Base-by-base conservation (phyloP, 2,797 vertebrate species). In the Nyctibius grandis region DNA sequence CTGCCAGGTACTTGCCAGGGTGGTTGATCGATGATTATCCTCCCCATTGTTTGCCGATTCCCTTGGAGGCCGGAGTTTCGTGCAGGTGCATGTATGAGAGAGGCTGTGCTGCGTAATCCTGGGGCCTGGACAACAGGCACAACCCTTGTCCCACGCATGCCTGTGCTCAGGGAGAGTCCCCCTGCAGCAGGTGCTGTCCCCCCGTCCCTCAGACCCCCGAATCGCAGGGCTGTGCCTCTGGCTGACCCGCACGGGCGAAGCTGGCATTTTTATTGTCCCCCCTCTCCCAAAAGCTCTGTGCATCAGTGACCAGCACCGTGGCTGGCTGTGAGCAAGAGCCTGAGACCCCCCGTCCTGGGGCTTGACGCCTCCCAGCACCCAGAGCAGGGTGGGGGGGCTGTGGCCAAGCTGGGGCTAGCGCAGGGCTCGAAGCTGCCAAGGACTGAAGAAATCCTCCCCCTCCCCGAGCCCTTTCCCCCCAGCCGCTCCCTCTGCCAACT, bases 21-120 rank as follows among this genome's bases (percentile, higher is more conserved):
- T 12, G 68, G 78, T 74, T 95, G 88, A 94, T 84, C 81, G 80
- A 95, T 93, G 91, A 85, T 91, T 97, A 77, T 95, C 94, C 94
- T 96, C 69, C 65, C 78, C 89, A 91, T 95, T 92, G 94, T 95
- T 94, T 91, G 88, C 91, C 12, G 93, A 91, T 95, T 94, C 91
- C 73, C 93, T 76, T 12, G 70, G 75, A 91, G 65, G 72, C 31
- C 68, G 88, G 5, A 91, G 91, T 85, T 94, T 73, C 38, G 5
- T 88, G 85, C 92, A 95, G 89, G 93, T 91, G 88, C 84, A 73
- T 2, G 16, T 42, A 83, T 88, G 84, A 92, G 88, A 34, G 47
- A 15, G 45, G 15, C 31, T 2, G n/a, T 18, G 5, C 79, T 57
- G 78, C 3, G 26, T 5, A 51, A 91, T 77, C 70, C 78, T 45